Evolutionary conservation across 2,888 invertebrate genomes (phyloP).

Genomic region (Chymomyza fuscimana): DNA sequence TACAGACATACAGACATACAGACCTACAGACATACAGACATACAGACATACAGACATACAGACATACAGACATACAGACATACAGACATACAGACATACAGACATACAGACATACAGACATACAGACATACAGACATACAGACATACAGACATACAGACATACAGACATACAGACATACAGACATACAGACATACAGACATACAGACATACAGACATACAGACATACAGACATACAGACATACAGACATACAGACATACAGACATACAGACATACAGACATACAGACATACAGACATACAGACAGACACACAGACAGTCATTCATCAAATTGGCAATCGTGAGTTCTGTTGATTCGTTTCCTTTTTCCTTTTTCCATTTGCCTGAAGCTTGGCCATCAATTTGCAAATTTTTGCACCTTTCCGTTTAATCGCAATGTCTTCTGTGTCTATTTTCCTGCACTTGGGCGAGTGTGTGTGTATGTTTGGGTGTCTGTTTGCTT

Average conservation of each 20-base stretch:
- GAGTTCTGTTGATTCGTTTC: constrained; percentile 34
- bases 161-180: neutral
- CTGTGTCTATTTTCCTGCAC: neutral
- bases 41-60: neutral
- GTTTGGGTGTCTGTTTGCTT: constrained; percentile 3
- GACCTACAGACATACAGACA: constrained; percentile 1
- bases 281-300: neutral
- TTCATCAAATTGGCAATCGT: constrained; percentile 35
- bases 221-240: neutral
- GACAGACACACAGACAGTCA: neutral
- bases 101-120: neutral
- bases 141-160: constrained; percentile 1
- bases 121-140: neutral
- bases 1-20: neutral
- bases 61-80: neutral
- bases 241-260: neutral
- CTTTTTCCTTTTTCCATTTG: constrained; percentile 24
- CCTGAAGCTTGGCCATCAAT: constrained; percentile 37
- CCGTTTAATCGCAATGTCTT: constrained; percentile 7
- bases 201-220: neutral
- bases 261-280: constrained; percentile 4
- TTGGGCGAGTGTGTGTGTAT: constrained; percentile 3
- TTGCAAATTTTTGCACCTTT: constrained; percentile 44
- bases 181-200: neutral
- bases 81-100: neutral